Conservation (phyloP, 2,888 invertebrate species). For the Cerceris rybyensis region DNA sequence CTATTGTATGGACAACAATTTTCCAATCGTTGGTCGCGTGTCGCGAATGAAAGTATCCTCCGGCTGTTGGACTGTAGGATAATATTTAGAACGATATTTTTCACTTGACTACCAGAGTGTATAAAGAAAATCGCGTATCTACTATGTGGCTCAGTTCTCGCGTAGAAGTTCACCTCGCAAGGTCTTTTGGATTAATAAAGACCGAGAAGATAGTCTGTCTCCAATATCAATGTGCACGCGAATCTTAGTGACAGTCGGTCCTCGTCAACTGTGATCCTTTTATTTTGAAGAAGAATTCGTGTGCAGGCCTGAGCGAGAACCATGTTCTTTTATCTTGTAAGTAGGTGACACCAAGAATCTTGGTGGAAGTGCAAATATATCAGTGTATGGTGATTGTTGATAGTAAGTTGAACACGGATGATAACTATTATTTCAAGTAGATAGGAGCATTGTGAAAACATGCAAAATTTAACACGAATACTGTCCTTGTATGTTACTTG, state of each 20-base stretch:
- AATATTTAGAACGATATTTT: constrained; percentile 82
- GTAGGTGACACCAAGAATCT: constrained; percentile 52
- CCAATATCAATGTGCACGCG: constrained; percentile 58
- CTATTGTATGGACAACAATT: constrained; percentile 74
- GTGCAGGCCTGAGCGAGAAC: constrained; percentile 44
- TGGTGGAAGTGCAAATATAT: constrained; percentile 25
- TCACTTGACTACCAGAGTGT: constrained; percentile 82
- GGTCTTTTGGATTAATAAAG: constrained; percentile 60
- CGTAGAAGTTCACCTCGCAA: constrained; percentile 75
- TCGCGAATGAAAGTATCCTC: constrained; percentile 81
- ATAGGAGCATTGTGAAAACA: too few species aligned
- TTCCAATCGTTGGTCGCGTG: constrained; percentile 77
- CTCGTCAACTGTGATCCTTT: constrained; percentile 35
- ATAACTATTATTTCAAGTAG: too few species aligned
- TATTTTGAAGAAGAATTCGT: constrained; percentile 40
- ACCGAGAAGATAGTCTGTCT: constrained; percentile 28
- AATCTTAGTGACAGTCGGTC: constrained; percentile 40
- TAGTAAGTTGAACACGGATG: not conserved
- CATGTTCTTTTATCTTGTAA: constrained; percentile 76
- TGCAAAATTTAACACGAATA: too few species aligned
- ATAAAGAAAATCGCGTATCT: constrained; percentile 82
- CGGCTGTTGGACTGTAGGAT: constrained; percentile 73
- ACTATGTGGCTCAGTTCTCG: constrained; percentile 81
- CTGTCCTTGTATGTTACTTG: too few species aligned
- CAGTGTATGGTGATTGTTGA: constrained; percentile 14